phyloP scores from a whole-genome alignment of 1,140 invertebrate species.

The Tenebrio molitor region DNA sequence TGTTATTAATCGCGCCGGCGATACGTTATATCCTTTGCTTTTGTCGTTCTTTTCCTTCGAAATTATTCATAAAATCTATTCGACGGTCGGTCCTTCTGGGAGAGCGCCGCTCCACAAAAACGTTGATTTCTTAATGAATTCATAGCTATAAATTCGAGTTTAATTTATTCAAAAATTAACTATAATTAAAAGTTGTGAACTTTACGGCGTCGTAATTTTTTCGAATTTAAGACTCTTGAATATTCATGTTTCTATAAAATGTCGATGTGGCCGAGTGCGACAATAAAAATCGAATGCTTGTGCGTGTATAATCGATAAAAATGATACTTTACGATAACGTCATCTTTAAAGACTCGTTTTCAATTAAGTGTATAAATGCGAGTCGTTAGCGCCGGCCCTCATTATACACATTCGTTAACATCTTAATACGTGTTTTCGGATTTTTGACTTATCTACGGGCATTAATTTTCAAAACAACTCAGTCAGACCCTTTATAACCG shows the following conservation, averaged over 20 bases:
- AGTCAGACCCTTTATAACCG: constrained; percentile 25
- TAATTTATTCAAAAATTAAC: constrained; percentile 39
- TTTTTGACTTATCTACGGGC: constrained; percentile 48
- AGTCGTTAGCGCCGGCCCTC: constrained; percentile 42
- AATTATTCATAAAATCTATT: no score
- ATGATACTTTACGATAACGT: constrained; percentile 46
- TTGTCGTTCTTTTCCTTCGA: not conserved
- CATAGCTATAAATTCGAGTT: not conserved
- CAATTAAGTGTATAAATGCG: constrained; percentile 47
- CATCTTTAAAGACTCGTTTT: constrained; percentile 47
- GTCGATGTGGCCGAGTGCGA: constrained; percentile 11
- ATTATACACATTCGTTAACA: constrained; percentile 50
- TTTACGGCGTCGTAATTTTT: constrained; percentile 26
- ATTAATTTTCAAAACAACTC: constrained; percentile 39
- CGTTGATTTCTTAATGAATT: constrained; percentile 30
- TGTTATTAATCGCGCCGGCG: constrained; percentile 56
- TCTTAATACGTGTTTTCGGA: constrained; percentile 48
- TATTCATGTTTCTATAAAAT: constrained; percentile 39
- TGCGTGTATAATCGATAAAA: constrained; percentile 39
- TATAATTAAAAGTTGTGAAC: constrained; percentile 35
- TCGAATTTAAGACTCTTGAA: constrained; percentile 22
- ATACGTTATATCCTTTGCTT: constrained; percentile 50
- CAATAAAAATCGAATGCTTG: constrained; percentile 30
- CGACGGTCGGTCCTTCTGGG: not conserved
- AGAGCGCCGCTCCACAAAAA: not conserved